A percentile compares a stretch with the other conserved stretches of the same genome.
Evolutionary conservation across 1,140 invertebrate genomes (phyloP).

Genomic region (Magallana gigas): DNA sequence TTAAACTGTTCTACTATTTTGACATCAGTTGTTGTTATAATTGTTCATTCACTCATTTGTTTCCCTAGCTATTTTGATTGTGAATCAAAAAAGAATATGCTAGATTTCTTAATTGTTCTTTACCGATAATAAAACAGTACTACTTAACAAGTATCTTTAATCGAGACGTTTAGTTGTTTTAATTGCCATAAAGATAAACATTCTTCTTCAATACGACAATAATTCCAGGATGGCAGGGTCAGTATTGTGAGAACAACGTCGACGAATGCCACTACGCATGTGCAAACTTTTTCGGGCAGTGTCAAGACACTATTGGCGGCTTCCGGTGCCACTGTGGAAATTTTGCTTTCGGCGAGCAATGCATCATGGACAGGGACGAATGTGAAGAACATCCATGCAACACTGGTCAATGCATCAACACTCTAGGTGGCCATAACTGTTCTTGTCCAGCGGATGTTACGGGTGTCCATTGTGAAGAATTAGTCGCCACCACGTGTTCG

Average conservation of each 20-base stretch:
- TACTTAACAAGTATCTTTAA: no score
- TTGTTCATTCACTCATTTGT: no score
- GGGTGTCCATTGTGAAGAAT: slow-evolving; percentile 37
- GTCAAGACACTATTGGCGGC: not conserved
- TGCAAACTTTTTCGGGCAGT: not conserved
- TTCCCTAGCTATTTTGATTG: no score
- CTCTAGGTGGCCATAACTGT: slow-evolving; percentile 32
- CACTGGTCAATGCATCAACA: slow-evolving; percentile 9
- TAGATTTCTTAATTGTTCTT: no score
- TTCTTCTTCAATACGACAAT: no score
- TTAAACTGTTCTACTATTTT: no score
- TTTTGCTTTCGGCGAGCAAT: not conserved
- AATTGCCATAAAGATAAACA: no score
- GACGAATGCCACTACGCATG: not conserved
- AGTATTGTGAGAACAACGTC: not conserved
- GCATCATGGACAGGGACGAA: slow-evolving; percentile 32
- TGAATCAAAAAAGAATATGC: no score
- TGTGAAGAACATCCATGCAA: slow-evolving; percentile 7
- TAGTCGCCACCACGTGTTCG: not conserved
- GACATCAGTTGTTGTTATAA: no score
- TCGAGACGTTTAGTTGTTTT: no score
- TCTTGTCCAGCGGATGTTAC: not conserved
- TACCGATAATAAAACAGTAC: no score
- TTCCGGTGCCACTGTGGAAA: not conserved
- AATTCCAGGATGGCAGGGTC: slow-evolving; percentile 14